Evolutionary conservation across 2,888 invertebrate species (phyloP).

Genomic region (Caenorhabditis sulstoni): DNA sequence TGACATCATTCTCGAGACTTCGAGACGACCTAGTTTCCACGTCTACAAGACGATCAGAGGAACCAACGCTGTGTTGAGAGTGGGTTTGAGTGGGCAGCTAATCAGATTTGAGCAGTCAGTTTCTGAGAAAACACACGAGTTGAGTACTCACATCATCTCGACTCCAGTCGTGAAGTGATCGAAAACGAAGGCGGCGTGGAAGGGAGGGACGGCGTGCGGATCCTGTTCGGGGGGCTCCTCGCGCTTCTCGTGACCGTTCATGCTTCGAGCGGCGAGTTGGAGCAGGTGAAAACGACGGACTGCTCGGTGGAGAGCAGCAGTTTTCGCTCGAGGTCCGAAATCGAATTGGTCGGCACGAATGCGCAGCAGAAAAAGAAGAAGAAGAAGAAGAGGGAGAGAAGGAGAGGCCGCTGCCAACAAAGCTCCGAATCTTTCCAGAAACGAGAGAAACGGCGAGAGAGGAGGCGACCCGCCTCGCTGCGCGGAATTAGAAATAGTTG

Average conservation of each 20-base stretch:
- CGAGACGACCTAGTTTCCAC: too few relatives aligned
- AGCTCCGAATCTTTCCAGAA: conserved; percentile 15
- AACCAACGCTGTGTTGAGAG: too few relatives aligned
- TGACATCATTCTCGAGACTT: too few relatives aligned
- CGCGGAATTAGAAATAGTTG: conserved; percentile 36
- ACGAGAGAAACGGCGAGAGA: neutral
- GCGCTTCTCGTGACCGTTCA: conserved; percentile 7
- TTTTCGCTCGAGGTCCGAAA: conserved; percentile 25
- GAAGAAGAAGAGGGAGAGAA: neutral
- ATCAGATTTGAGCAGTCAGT: neutral
- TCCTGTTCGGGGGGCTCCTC: neutral
- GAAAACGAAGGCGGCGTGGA: conserved; percentile 35
- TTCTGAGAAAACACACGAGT: neutral
- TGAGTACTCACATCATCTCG: conserved; percentile 45
- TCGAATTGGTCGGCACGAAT: conserved; percentile 37
- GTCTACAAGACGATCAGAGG: too few relatives aligned
- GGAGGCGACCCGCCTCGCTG: conserved; percentile 16
- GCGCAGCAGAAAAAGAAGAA: conserved; percentile 8
- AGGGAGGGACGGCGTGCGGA: conserved; percentile 4
- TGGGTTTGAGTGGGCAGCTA: neutral
- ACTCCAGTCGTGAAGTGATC: conserved; percentile 47
- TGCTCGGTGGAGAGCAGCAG: neutral
- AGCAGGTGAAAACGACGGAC: neutral
- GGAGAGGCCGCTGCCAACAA: conserved; percentile 10
- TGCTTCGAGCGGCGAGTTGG: neutral